Conservation (phyloP, 2,797 vertebrate species). For the Cuculus canorus region DNA sequence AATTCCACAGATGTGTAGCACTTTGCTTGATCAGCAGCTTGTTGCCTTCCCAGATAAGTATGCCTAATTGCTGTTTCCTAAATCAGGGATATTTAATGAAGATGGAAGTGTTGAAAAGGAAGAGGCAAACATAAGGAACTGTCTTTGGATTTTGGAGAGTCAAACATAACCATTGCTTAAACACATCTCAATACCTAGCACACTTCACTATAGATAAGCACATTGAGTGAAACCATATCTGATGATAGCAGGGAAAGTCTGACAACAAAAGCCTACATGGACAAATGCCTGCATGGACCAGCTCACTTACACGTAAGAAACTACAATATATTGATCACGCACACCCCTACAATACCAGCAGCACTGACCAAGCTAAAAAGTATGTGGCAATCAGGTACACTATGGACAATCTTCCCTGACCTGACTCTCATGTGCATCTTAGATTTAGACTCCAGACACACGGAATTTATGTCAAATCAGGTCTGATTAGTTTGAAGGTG, state of each 20-base stretch:
- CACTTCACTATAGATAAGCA: neutral
- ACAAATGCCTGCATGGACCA: neutral
- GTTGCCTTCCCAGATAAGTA: neutral
- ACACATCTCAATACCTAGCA: neutral
- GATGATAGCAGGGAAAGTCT: neutral
- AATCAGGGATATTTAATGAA: neutral
- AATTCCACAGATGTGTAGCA: neutral
- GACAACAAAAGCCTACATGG: neutral
- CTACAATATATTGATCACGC: neutral
- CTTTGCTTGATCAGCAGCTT: neutral
- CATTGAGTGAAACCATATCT: neutral
- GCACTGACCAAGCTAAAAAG: neutral
- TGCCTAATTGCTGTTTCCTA: neutral
- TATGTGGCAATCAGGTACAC: neutral
- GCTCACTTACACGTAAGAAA: fast-evolving
- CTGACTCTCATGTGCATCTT: neutral
- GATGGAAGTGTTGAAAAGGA: neutral
- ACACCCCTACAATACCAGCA: neutral
- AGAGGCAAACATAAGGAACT: neutral
- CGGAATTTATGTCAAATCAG: neutral
- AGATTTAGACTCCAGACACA: neutral
- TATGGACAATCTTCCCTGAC: neutral
- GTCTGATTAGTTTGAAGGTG: neutral
- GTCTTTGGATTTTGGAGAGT: neutral
- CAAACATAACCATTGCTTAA: neutral